Evolutionary conservation across 2,888 invertebrate genomes (phyloP), one percentile per base, ranked within the genome.

Genomic region (Ophion ellenae): DNA sequence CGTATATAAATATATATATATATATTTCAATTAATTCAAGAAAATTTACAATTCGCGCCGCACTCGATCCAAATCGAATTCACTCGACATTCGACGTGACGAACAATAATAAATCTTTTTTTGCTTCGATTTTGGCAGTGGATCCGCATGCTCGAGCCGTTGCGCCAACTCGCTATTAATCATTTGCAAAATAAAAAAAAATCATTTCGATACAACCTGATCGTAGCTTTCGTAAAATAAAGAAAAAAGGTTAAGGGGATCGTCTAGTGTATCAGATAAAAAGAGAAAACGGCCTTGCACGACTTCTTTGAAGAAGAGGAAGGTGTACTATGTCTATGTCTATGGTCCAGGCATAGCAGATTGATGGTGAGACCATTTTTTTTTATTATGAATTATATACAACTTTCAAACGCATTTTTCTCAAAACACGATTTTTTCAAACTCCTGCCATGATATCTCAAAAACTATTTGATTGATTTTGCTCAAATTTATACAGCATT

Each of bases 11-110:
- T 2, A 24, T 2, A 17, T 53, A 14, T 53, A 88, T 85, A 84
- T 87, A 84, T 88, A 87, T 86, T 87, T 87, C 84, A 84, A 71
- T 79, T 66, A 74, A 81, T 86, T 86, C 71, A 84, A 83, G 57
- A 80, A 67, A 86, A 86, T 87, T 75, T 84, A 88, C 87, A 87
- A 76, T 83, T 67, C 59, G 69, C 61, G 69, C 77, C 28, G 69
- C 69, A 32, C 57, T 59, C 32, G 11, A 64, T 76, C 40, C 45
- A 64, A 9, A 66, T 53, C n/a, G 17, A 45, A 64, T 76, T 53
- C 75, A 9, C 63, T 53, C 32, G 28, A 45, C 28, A n/a, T 14
- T 66, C 36, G 36, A 32, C 57, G 11, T 32, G 45, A 45, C 11
- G 67, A 69, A 45, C 24, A 45, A 45, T 47, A 2, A 61, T 61